Percentiles rank a stretch among this genome's conserved stretches.
Conservation (phyloP, 2,888 invertebrate species). For the Augochlorella aurata region DNA sequence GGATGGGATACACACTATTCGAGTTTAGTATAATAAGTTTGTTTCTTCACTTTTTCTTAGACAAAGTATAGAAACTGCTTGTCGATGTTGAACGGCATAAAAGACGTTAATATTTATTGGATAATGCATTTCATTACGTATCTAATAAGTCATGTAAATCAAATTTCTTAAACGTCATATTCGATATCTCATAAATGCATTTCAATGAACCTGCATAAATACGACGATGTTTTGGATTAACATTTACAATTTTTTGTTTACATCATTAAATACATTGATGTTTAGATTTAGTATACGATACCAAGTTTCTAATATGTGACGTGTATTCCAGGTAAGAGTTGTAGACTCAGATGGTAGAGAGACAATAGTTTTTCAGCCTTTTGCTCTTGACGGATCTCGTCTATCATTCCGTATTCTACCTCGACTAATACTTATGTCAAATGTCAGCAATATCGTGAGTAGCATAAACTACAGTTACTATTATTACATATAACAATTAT, state of each 20-base stretch:
- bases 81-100: neutral
- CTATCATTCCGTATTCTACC: constrained; percentile 87
- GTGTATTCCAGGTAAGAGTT: constrained; percentile 83
- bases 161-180: neutral
- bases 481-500: neutral
- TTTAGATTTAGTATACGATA: neutral
- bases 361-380: constrained; percentile 86
- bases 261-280: neutral
- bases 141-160: neutral
- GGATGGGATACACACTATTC: constrained; percentile 87
- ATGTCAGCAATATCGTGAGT: constrained; percentile 89
- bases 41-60: neutral
- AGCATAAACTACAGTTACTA: neutral
- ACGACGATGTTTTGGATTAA: neutral
- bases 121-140: neutral
- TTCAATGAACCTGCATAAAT: neutral
- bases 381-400: constrained; percentile 89
- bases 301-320: neutral
- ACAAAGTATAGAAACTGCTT: neutral
- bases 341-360: constrained; percentile 85
- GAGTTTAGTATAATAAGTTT: constrained; percentile 79
- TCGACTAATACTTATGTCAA: constrained; percentile 89
- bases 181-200: neutral
- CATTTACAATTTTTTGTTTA: neutral
- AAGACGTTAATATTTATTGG: neutral